Base-by-base conservation (phyloP, 1,140 invertebrate species). In the Pseudomyrmex pallidus region DNA sequence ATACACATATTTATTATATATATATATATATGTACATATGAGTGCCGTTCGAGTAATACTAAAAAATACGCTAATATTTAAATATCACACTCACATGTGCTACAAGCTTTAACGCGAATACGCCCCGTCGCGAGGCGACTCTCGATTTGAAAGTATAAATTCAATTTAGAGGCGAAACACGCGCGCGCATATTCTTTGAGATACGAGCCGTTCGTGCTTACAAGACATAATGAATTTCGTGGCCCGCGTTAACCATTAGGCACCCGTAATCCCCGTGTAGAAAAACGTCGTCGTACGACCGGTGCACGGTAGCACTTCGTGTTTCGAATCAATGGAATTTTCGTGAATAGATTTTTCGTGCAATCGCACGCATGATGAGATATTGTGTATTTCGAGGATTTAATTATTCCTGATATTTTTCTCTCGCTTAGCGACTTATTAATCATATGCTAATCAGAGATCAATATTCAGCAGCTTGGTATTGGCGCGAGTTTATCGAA, bases 371-470 rank as follows among this genome's bases (percentile, higher is more conserved):
- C 22, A 73, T 46, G 54, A 86, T 80, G 76, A 61, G 64, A 64
- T 80, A 52, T 48, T 48, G 63, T 85, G 83, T 88, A 84, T 88
- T 87, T 85, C 84, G 83, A 85, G 84, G 72, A 91, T 91, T 91
- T 90, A 91, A 90, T 91, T 91, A 91, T 91, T 90, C 78, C 78
- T 78, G 74, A 25, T 87, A 62, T 84, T 57, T 59, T 57, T 25
- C 56, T 52, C 56, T 25, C 61, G 52, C 78, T 54, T 61, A 22
- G 25, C 76, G 83, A 85, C 83, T 90, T 89, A 89, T 91, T 89
- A 89, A 92, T 90, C 80, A 68, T 89, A 89, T 91, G 89, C 84
- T 90, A 90, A 91, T 92, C 86, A 50, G 83, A 62, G 73, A 59
- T 84, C 85, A 78, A 91, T 90, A 90, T 90, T 89, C 25, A 35